Evolutionary conservation across 2,797 vertebrate species (phyloP), one percentile per base, ranked within the genome.

Genomic region (Aldrovandia affinis): DNA sequence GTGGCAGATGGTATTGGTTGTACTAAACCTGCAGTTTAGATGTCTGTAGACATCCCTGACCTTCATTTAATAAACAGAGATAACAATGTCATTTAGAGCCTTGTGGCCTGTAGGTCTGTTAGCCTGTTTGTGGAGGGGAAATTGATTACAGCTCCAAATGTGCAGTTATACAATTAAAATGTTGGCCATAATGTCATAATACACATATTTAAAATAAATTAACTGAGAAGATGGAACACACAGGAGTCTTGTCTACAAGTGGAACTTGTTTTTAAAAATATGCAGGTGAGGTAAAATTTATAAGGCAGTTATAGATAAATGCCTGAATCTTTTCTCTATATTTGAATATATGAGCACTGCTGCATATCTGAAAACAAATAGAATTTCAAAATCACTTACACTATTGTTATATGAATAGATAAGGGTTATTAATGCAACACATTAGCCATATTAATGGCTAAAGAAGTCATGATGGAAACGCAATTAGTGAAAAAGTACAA

Each of bases 11-110:
- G 20, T 44, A 1, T 14, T 47, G 42, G 39, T 25, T 75, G 39
- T 2, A 18, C 22, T 77, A 47, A 77, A 77, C 42, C 1, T 12
- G 73, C 42, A 44, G 73, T 10, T 18, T 15, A 30, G 20, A 22
- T 18, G 39, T 39, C 28, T n/a, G 50, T 52, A 52, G 50, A 39
- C 33, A 14, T 14, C 18, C 39, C 73, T 25, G 39, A 22, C 73
- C 73, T 42, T 73, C 68, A 22, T 73, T 73, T 73, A 73, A 73
- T 36, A 77, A 77, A 77, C 73, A 77, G 39, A 77, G 73, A 77
- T 77, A 77, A 77, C 39, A 47, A n/a, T 44, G 68, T 70, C 33
- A 70, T 70, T 70, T 70, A 8, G 30, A 70, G 68, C 33, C 28
- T 65, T 33, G 68, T n/a, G n/a, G n/a, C n/a, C n/a, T n/a, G n/a